Conservation (phyloP, 2,113 vertebrate genomes). For the Xenotilapia caudafasciata region DNA sequence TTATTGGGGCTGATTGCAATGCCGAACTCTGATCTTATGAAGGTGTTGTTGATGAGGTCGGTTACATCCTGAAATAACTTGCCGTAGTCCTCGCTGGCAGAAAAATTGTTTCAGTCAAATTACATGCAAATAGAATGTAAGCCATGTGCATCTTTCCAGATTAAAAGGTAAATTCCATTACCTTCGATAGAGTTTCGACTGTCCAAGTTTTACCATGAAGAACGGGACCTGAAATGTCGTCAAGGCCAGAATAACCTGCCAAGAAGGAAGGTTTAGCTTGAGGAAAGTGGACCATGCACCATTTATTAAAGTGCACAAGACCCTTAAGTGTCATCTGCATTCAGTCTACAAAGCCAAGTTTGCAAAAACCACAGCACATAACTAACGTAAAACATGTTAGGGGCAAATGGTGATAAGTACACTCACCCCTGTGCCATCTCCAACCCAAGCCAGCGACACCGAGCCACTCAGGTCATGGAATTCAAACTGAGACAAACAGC, state of each 20-base stretch:
- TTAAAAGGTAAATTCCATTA: slow-evolving; percentile 13
- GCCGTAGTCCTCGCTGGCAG: slow-evolving; percentile 84
- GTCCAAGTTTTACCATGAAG: slow-evolving; percentile 80
- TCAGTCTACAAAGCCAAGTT: neutral
- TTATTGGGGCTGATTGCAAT: slow-evolving; percentile 86
- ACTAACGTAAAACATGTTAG: neutral
- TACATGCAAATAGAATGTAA: neutral
- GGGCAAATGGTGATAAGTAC: neutral
- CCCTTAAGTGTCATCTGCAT: neutral
- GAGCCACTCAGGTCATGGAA: slow-evolving; percentile 85
- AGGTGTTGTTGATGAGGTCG: slow-evolving; percentile 84
- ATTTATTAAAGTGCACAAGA: neutral
- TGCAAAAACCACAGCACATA: neutral
- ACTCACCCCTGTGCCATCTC: slow-evolving; percentile 89
- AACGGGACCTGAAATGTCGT: slow-evolving; percentile 88
- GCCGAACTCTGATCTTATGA: slow-evolving; percentile 87
- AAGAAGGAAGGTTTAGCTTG: neutral
- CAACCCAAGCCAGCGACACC: slow-evolving; percentile 88
- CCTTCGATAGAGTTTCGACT: slow-evolving; percentile 92
- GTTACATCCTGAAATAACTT: slow-evolving; percentile 87
- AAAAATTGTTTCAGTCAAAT: neutral
- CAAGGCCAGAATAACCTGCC: slow-evolving; percentile 84
- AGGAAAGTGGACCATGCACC: neutral
- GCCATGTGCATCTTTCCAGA: neutral
- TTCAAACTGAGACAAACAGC: slow-evolving; percentile 55